phyloP scores from a whole-genome alignment of 2,113 vertebrate genomes.

The Indri indri region DNA sequence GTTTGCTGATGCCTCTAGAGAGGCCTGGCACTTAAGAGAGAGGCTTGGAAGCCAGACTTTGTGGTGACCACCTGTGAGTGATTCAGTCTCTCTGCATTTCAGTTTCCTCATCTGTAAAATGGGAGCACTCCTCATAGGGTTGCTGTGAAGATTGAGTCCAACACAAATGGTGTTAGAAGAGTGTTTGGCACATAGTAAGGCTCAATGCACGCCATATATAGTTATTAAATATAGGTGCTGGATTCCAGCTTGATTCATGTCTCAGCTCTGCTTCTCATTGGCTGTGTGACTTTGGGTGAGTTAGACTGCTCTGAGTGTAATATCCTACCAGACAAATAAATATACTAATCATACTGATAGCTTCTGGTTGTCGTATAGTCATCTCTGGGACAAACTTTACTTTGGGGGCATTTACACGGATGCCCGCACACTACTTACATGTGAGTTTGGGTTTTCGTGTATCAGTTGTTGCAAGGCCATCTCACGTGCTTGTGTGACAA shows the following conservation, averaged over 20 bases:
- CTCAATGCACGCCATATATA: neutral
- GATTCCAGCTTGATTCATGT: neutral
- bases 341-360: no score
- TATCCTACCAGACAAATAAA: neutral
- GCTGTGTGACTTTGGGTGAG: neutral
- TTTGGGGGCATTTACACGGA: neutral
- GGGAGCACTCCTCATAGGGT: neutral
- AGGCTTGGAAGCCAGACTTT: neutral
- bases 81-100: neutral
- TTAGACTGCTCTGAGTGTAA: neutral
- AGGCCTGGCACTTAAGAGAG: neutral
- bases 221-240: neutral
- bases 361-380: neutral
- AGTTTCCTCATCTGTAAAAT: neutral
- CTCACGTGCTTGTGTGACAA: neutral
- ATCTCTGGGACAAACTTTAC: neutral
- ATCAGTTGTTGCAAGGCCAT: neutral
- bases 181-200: neutral
- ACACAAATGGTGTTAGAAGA: neutral
- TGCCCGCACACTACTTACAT: fast-evolving
- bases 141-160: neutral
- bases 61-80: no score
- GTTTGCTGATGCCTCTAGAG: neutral
- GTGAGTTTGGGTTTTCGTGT: neutral
- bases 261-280: neutral